Evolutionary conservation across 37 sponge, comb jelly and placozoan genomes (phyloP), one percentile per base, ranked within the genome.

Genomic region (Halisarca cf. caerulea): DNA sequence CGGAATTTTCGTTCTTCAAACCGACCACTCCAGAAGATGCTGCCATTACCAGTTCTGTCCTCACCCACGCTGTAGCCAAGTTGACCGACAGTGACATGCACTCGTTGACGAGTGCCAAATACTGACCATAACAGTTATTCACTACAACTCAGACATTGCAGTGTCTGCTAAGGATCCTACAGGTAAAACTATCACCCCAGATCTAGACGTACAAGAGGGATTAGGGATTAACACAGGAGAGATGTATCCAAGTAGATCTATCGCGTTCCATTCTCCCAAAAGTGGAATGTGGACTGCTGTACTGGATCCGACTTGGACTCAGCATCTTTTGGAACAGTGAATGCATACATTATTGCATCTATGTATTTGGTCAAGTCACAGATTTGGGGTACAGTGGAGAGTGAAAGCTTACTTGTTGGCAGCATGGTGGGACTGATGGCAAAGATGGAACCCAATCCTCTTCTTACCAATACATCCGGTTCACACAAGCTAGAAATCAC

Each of bases 91-190:
- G 58, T 6, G 38, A 24, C 20, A 28, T 11, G 14, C 35, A 80
- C 35, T 80, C 25, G 80, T 80, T 11, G 80, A 80, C 80, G 59
- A 80, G 2, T 24, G 35, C 27, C 53, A 80, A 36, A 57, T 57
- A 44, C 38, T 80, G 11, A 36, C 80, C 9, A 25, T 80, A 20
- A 80, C 58, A 30, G 32, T 80, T n/a, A 25, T 80, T 17, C 27
- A 58, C 24, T 33, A 80, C 4, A 34, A 51, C 2, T 23, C 77
- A 80, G 35, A 28, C 34, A 23, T 80, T 38, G 7, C 9, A 5
- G 15, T 80, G 3, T 33, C 35, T 2, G 58, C 59, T 8, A 80
- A 55, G 11, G 58, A 55, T 33, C 80, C 80, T 32, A 32, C 14
- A 3, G 80, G 80, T 51, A 30, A 80, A 23, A 1, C 32, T 0